A percentile compares a stretch with the other conserved stretches of the same genome.
Conservation (phyloP, 2,888 invertebrate genomes). For the Drosophila macrospina region DNA sequence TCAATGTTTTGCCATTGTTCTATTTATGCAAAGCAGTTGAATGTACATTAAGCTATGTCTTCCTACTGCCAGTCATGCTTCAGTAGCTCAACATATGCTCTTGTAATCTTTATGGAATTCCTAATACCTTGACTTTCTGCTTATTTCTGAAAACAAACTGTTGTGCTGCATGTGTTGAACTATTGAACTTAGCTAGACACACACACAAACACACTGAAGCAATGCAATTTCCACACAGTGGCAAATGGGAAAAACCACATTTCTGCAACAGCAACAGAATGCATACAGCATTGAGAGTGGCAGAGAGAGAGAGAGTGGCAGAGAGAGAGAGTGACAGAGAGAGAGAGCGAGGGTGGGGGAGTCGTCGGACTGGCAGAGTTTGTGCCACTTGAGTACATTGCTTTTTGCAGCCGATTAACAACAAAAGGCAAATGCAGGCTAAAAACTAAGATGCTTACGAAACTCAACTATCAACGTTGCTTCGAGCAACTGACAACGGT, state of each 20-base stretch:
- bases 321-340: conserved; percentile 43
- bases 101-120: conserved; percentile 2
- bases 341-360: no score
- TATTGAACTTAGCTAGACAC: conserved; percentile 14
- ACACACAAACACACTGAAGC: conserved; percentile 4
- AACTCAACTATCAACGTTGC: conserved; percentile 13
- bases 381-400: conserved; percentile 77
- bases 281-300: conserved; percentile 54
- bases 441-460: conserved; percentile 54
- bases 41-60: no score
- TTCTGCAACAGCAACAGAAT: conserved; percentile 46
- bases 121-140: conserved; percentile 9
- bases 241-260: conserved; percentile 34
- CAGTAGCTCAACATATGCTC: not conserved
- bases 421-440: conserved; percentile 35
- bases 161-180: conserved; percentile 5
- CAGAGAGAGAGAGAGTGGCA: conserved; percentile 48
- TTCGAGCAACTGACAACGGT: conserved; percentile 11
- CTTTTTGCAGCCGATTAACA: conserved; percentile 76
- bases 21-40: not conserved
- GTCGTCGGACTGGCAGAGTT: conserved; percentile 58
- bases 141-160: not conserved
- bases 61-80: not conserved
- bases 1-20: not conserved
- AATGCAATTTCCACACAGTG: conserved; percentile 15